phyloP scores from a whole-genome alignment of 2,797 vertebrate genomes.

The Sardinella longiceps region DNA sequence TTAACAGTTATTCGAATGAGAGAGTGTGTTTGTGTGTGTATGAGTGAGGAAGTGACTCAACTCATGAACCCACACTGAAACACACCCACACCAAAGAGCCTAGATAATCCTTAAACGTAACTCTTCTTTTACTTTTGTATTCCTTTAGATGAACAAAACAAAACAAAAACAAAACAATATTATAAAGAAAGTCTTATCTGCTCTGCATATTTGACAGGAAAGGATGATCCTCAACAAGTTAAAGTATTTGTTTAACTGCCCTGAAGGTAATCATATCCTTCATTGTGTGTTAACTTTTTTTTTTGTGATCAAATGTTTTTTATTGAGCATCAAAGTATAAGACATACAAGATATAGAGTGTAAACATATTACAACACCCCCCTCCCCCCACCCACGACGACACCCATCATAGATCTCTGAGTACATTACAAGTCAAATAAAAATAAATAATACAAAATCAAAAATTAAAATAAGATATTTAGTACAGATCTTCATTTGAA shows the following conservation, averaged over 20 bases:
- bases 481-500: too few species aligned
- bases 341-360: too few species aligned
- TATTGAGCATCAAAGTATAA: too few species aligned
- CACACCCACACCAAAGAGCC: not conserved
- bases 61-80: not conserved
- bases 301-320: too few species aligned
- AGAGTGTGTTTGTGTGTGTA: not conserved
- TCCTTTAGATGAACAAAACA: not conserved
- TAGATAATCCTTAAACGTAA: not conserved
- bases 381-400: too few species aligned
- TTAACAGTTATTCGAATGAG: not conserved
- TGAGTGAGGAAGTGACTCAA: slow-evolving; percentile 4
- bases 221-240: not conserved
- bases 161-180: not conserved
- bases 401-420: too few species aligned
- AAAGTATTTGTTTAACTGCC: not conserved
- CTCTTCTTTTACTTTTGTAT: not conserved
- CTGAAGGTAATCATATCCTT: not conserved
- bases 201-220: not conserved
- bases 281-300: too few species aligned
- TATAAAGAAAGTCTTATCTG: not conserved
- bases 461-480: too few species aligned
- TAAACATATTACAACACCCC: too few species aligned
- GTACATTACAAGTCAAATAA: too few species aligned
- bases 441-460: too few species aligned